Evolutionary conservation across 2,888 invertebrate species (phyloP).

Genomic region (Acronicta alni): DNA sequence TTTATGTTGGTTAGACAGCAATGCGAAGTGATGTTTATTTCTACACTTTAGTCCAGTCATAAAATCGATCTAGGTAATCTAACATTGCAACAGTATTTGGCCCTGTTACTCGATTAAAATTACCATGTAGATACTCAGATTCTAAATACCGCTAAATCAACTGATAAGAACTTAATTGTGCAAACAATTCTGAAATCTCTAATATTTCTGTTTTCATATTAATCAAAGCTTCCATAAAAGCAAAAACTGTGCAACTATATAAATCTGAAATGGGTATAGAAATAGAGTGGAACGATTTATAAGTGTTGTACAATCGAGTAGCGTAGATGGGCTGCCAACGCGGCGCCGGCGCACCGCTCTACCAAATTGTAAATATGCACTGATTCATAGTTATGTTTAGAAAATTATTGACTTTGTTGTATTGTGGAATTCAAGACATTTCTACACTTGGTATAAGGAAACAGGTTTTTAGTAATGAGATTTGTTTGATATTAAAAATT

Average conservation of each 20-base stretch:
- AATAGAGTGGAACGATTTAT: constrained; percentile 53
- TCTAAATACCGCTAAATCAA: constrained; percentile 1
- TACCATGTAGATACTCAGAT: constrained; percentile 13
- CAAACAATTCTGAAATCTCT: constrained; percentile 10
- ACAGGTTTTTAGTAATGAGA: constrained; percentile 6
- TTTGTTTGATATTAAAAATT: not conserved
- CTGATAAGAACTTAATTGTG: constrained; percentile 9
- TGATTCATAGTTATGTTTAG: constrained; percentile 72
- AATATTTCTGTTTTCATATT: constrained; percentile 22
- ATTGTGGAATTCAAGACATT: constrained; percentile 42
- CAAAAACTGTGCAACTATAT: constrained; percentile 48
- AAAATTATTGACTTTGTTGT: constrained; percentile 62
- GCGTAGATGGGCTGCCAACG: constrained; percentile 52
- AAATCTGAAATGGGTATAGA: constrained; percentile 50
- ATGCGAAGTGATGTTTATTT: constrained; percentile 48
- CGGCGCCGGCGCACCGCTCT: constrained; percentile 57
- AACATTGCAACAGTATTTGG: constrained; percentile 31
- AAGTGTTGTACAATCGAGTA: constrained; percentile 52
- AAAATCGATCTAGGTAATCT: constrained; percentile 40
- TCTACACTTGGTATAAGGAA: constrained; percentile 35
- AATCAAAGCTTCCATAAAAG: constrained; percentile 47
- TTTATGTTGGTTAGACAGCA: constrained; percentile 38
- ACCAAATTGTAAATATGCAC: constrained; percentile 62
- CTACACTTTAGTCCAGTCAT: constrained; percentile 39
- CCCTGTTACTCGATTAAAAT: constrained; percentile 20